Evolutionary conservation across 2,888 invertebrate species (phyloP).

Genomic region (Apoda limacodes): DNA sequence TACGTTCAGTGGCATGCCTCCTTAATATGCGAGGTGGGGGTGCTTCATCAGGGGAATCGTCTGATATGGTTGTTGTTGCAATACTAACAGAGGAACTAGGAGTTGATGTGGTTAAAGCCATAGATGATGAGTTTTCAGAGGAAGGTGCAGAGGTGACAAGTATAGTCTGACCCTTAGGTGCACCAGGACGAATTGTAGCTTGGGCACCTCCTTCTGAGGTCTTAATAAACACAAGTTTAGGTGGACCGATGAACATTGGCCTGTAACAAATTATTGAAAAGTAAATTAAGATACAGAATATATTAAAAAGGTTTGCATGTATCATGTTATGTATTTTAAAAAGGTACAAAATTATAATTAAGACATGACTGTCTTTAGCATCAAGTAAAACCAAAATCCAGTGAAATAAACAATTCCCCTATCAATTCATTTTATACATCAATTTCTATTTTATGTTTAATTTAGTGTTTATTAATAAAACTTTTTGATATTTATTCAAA

Average conservation of each 20-base stretch:
- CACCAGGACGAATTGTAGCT: constrained; percentile 41
- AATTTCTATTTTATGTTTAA: too few species aligned
- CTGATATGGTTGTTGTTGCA: constrained; percentile 26
- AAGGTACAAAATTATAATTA: too few species aligned
- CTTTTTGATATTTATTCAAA: too few species aligned
- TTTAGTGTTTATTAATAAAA: too few species aligned
- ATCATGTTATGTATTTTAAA: too few species aligned
- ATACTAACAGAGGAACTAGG: constrained; percentile 19
- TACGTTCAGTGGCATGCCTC: constrained; percentile 41
- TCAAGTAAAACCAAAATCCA: too few species aligned
- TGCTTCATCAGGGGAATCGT: constrained; percentile 36
- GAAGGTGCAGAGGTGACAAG: constrained; percentile 46
- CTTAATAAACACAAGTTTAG: constrained; percentile 63
- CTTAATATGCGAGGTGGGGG: constrained; percentile 39
- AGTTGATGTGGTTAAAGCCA: constrained; percentile 18
- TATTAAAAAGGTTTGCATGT: too few species aligned
- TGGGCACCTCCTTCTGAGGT: constrained; percentile 50
- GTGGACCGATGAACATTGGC: constrained; percentile 64
- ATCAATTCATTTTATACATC: too few species aligned
- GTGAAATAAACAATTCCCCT: too few species aligned
- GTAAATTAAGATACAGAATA: too few species aligned
- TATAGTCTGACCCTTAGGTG: constrained; percentile 52
- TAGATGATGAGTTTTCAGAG: constrained; percentile 21
- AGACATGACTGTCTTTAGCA: too few species aligned
- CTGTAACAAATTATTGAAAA: too few species aligned